Evolutionary conservation across 2,797 vertebrate species (phyloP), one percentile per base, ranked within the genome.

Genomic region (Lacerta bilineata): DNA sequence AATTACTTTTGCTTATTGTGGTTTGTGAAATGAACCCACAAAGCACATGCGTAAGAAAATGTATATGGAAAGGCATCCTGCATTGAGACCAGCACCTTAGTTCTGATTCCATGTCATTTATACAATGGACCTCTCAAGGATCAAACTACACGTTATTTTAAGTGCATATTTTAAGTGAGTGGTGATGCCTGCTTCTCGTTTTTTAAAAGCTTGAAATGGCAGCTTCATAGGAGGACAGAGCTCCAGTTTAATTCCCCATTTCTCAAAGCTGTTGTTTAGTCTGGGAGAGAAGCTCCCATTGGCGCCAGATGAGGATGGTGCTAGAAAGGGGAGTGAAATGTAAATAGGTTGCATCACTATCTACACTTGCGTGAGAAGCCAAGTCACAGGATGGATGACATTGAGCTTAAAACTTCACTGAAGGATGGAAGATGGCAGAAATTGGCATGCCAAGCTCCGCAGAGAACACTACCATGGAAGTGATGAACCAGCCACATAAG

Each of bases 1-100:
- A 89, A 83, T 89, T 74, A 43, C 72, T 85, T 55, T 55, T 23
- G 83, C 46, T 77, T 83, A 66, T 77, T 87, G 77, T 61, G 0
- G 0, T 61, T 86, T 85, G 33, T 85, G 80, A 89, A 80, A 84
- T 71, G 59, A 71, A 66, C 74, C 17, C 74, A 33, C n/a, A 77
- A 59, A 72, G 59, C 2, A 25, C 8, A 79, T 83, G 64, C 55
- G 75, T 77, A 59, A 75, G 71, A 17, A 89, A 55, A 25, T 33
- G 7, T 36, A 43, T 1, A 68, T 3, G 1, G 10, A 5, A 61
- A 25, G 66, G 29, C n/a, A 64, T 72, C 68, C 66, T 43, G 5
- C 76, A 72, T 80, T 75, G 78, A 23, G 59, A 66, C 15, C 80
- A 50, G 78, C 27, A 64, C 27, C 61, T 81, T 50, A 66, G 27